Conservation (phyloP, 2,113 vertebrate genomes). For the Phyllostomus hastatus region DNA sequence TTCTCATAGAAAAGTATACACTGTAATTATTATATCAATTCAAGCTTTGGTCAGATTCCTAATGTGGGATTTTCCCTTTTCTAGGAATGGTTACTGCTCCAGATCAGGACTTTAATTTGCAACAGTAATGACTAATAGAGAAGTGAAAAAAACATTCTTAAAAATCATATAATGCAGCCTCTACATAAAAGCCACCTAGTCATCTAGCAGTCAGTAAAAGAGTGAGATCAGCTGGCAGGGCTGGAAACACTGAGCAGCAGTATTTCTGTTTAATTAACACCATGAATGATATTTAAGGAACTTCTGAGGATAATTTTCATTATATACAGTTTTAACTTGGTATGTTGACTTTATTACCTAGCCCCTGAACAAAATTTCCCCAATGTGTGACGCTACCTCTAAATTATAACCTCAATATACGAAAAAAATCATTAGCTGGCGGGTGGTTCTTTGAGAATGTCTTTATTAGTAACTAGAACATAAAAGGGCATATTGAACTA, state of each 20-base stretch:
- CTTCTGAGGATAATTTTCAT: slow-evolving; percentile 19
- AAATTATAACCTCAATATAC: slow-evolving; percentile 30
- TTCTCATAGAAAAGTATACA: neutral
- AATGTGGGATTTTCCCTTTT: neutral
- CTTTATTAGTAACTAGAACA: neutral
- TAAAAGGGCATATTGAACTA: neutral
- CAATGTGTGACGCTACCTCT: slow-evolving; percentile 1
- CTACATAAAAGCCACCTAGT: neutral
- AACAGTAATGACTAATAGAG: neutral
- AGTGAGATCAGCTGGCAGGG: neutral
- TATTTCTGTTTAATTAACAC: neutral
- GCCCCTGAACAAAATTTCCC: slow-evolving; percentile 13
- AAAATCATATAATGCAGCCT: neutral
- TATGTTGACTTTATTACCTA: slow-evolving; percentile 4
- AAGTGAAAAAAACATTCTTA: slow-evolving; percentile 15
- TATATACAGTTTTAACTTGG: neutral
- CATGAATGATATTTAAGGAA: neutral
- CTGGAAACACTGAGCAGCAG: neutral
- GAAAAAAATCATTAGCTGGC: neutral
- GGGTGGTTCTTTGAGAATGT: neutral
- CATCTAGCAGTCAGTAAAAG: neutral
- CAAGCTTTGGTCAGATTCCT: neutral
- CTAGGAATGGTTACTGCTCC: neutral
- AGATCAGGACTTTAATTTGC: neutral
- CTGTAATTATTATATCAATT: neutral